These are phyloP conservation scores for Psammodynastes pulverulentus DNA, from an alignment of 2,113 vertebrate species.

Conservation along the genomic window DNA sequence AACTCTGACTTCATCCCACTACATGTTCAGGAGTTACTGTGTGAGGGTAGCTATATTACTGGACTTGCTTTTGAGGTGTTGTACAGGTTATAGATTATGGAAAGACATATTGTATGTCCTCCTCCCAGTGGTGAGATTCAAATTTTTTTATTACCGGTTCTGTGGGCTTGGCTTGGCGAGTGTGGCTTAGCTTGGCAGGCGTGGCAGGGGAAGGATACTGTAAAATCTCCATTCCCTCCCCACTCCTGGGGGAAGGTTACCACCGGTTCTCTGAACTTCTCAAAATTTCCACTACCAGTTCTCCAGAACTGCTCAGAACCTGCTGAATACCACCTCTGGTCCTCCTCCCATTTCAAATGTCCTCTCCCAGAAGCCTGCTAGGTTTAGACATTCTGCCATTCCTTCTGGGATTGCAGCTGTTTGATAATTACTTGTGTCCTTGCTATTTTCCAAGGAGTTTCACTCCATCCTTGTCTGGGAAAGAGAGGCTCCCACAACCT, in stretches of 20 bases:
- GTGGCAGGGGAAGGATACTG: too few species aligned
- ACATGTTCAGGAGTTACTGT: neutral
- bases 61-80: neutral
- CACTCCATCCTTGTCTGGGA: neutral
- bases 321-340: too few species aligned
- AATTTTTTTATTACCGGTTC: too few species aligned
- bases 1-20: neutral
- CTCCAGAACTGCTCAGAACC: too few species aligned
- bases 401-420: neutral
- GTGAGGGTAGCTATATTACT: neutral
- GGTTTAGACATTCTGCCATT: neutral
- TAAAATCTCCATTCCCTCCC: too few species aligned
- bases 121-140: too few species aligned
- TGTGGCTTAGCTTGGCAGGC: too few species aligned
- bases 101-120: neutral
- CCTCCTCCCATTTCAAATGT: neutral
- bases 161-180: too few species aligned
- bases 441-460: neutral
- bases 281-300: too few species aligned
- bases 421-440: neutral
- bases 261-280: too few species aligned
- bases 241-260: too few species aligned
- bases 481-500: neutral
- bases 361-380: neutral
- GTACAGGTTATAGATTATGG: neutral